A percentile compares a stretch with the other conserved stretches of the same genome.
These are phyloP conservation scores for Panzeria rudis DNA, from an alignment of 2,888 invertebrate species.

Conservation along the genomic window DNA sequence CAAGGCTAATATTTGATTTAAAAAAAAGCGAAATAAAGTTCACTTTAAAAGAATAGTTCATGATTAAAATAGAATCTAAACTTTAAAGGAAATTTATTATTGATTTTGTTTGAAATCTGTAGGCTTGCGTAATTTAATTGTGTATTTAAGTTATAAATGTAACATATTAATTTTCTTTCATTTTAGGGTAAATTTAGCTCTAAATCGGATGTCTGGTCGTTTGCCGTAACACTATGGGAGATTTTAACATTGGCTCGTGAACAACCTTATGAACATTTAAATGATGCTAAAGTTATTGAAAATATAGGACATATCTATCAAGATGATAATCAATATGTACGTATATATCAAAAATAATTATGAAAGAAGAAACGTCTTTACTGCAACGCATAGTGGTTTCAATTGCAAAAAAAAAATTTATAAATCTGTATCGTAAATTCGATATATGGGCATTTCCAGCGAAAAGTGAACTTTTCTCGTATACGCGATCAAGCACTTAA, in stretches of 20 bases:
- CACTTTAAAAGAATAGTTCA: conserved; percentile 48
- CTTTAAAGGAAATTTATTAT: conserved; percentile 36
- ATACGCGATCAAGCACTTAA: no score
- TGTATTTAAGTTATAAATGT: no score
- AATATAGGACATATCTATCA: conserved; percentile 92
- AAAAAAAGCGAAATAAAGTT: conserved; percentile 32
- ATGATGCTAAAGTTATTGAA: conserved; percentile 92
- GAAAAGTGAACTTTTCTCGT: no score
- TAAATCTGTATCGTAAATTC: no score
- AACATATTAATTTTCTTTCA: conserved; percentile 4
- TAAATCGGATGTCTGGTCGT: conserved; percentile 95
- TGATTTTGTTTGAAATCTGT: no score
- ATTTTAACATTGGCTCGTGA: conserved; percentile 92
- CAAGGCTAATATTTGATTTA: conserved; percentile 56
- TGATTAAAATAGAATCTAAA: conserved; percentile 38
- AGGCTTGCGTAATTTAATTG: no score
- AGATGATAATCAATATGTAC: conserved; percentile 88
- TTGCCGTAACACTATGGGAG: conserved; percentile 94
- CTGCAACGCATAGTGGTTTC: no score
- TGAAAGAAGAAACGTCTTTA: no score
- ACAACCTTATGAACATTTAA: conserved; percentile 91
- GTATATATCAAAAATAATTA: conserved; percentile 75
- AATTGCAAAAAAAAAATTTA: no score
- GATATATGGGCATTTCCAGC: no score
- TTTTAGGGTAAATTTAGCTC: conserved; percentile 91